Evolutionary conservation across 2,797 vertebrate species (phyloP).

Genomic region (Macropus fuliginosus): DNA sequence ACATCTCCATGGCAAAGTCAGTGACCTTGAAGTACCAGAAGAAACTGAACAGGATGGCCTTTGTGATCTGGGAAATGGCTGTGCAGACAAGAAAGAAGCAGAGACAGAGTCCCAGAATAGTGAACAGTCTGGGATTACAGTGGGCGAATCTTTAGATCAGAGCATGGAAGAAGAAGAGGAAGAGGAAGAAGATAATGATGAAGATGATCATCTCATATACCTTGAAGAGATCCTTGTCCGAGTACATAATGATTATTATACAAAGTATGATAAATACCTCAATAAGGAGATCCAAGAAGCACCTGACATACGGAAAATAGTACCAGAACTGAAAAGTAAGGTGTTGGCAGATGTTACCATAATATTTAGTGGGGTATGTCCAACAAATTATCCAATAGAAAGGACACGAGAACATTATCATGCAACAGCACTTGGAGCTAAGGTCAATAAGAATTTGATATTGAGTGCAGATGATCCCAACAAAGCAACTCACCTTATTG

Average conservation of each 20-base stretch:
- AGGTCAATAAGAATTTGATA: constrained; percentile 90
- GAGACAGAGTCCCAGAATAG: constrained; percentile 98
- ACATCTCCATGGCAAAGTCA: constrained; percentile 67
- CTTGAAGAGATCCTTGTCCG: constrained; percentile 95
- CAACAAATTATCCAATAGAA: constrained; percentile 96
- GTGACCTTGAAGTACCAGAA: constrained; percentile 81
- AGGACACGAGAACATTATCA: constrained; percentile 96
- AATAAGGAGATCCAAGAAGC: constrained; percentile 87
- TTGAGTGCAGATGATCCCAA: constrained; percentile 89
- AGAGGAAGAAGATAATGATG: constrained; percentile 90
- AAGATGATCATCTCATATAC: constrained; percentile 96
- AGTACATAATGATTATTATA: constrained; percentile 94
- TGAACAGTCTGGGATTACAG: constrained; percentile 95
- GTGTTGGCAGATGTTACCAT: constrained; percentile 91
- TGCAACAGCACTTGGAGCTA: constrained; percentile 94
- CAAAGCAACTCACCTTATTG: constrained; percentile 94
- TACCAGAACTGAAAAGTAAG: constrained; percentile 94
- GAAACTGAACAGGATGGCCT: constrained; percentile 88
- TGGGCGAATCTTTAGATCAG: constrained; percentile 95
- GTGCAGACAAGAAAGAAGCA: constrained; percentile 90
- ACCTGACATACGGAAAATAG: constrained; percentile 95
- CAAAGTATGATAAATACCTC: constrained; percentile 91
- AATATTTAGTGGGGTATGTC: constrained; percentile 96
- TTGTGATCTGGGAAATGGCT: constrained; percentile 91
- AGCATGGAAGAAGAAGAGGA: constrained; percentile 94